Evolutionary conservation across 2,797 vertebrate species (phyloP).

Genomic region (Syngnathus acus): DNA sequence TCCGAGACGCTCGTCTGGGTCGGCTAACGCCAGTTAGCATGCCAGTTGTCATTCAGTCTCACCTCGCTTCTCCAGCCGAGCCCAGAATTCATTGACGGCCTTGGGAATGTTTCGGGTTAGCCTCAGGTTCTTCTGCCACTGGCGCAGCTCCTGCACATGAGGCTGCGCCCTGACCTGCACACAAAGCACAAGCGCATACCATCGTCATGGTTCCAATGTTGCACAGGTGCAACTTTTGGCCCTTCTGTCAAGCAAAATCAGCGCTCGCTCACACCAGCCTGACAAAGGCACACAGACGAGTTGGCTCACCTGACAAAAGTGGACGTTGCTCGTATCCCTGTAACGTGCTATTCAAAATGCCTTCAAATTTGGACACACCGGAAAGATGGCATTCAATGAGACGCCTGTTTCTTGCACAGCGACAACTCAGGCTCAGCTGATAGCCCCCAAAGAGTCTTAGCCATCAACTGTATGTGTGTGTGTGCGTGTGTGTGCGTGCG

Average conservation of each 20-base stretch:
- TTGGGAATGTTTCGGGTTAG: slow-evolving; percentile 69
- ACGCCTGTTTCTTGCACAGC: slow-evolving; percentile 10
- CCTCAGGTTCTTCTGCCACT: slow-evolving; percentile 82
- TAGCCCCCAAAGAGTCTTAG: slow-evolving; percentile 8
- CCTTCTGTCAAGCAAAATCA: slow-evolving; percentile 32
- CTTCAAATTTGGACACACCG: too few relatives aligned
- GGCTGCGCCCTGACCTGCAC: slow-evolving; percentile 72
- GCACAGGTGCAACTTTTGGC: slow-evolving; percentile 12
- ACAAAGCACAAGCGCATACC: slow-evolving; percentile 12
- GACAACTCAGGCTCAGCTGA: neutral
- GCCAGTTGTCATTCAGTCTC: slow-evolving; percentile 9
- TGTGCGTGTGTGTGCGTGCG: slow-evolving; percentile 8
- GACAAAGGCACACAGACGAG: neutral
- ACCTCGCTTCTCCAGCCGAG: slow-evolving; percentile 78
- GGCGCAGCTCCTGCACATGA: slow-evolving; percentile 83
- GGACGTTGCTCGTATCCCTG: too few relatives aligned
- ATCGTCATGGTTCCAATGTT: neutral
- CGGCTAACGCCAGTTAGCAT: too few relatives aligned
- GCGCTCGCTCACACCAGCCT: slow-evolving; percentile 17
- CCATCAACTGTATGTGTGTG: slow-evolving; percentile 16
- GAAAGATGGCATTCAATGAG: neutral
- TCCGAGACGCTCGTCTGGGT: too few relatives aligned
- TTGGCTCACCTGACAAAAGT: neutral
- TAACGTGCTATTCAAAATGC: too few relatives aligned
- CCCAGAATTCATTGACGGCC: slow-evolving; percentile 77